Percentiles rank a stretch among this genome's conserved stretches.
Evolutionary conservation across 1,140 invertebrate species (phyloP).

Genomic region (Melanaphis sacchari): DNA sequence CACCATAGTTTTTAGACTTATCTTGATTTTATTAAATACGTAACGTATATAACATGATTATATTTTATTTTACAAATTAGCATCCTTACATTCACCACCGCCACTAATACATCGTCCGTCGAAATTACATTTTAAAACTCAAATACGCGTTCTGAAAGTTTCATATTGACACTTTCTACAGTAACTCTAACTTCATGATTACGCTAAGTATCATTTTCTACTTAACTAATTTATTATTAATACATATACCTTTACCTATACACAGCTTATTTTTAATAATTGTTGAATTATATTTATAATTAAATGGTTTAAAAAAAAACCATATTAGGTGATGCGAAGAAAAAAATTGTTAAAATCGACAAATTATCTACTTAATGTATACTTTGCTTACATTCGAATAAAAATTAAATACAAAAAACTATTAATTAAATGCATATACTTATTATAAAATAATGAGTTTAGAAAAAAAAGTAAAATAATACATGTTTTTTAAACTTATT

Average conservation of each 20-base stretch:
- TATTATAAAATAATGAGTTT: neutral
- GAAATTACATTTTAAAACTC: neutral
- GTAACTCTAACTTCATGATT: neutral
- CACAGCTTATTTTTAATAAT: neutral
- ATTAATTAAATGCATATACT: no score
- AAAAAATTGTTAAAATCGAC: neutral
- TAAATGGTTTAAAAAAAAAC: neutral
- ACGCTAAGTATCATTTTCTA: neutral
- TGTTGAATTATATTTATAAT: neutral
- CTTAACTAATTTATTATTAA: neutral
- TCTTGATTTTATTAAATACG: no score
- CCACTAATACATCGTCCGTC: no score
- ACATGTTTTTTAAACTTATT: no score
- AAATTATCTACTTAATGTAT: neutral
- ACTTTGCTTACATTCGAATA: no score
- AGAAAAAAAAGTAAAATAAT: neutral
- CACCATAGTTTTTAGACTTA: no score
- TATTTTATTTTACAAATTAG: no score
- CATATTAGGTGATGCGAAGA: neutral
- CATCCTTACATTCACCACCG: no score
- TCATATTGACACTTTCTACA: neutral
- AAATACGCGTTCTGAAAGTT: neutral
- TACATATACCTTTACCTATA: neutral
- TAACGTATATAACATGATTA: no score
- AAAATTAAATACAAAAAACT: neutral